Conservation (phyloP, 2,113 vertebrate species). For the Callipepla squamata region DNA sequence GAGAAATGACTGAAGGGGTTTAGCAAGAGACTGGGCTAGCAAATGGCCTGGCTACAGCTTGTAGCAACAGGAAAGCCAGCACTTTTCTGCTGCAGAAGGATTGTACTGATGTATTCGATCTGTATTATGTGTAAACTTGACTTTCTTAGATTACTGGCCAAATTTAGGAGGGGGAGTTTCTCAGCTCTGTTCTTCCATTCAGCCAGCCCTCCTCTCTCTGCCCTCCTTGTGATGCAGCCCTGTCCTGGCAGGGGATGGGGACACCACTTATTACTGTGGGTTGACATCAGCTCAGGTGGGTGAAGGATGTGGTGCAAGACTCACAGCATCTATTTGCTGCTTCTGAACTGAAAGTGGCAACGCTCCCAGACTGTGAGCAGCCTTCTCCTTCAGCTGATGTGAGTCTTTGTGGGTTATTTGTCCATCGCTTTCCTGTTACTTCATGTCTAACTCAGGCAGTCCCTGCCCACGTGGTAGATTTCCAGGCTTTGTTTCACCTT, state of each 20-base stretch:
- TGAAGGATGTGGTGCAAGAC: background rate
- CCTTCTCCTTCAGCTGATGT: background rate
- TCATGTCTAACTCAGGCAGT: background rate
- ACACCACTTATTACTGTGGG: fast-evolving
- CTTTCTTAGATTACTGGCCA: background rate
- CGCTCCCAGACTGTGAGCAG: fast-evolving
- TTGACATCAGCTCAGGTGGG: fast-evolving
- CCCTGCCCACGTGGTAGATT: background rate
- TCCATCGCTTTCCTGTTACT: background rate
- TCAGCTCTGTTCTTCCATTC: background rate
- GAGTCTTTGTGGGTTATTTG: too few relatives aligned
- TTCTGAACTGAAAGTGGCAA: background rate
- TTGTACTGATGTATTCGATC: background rate
- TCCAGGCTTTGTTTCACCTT: background rate
- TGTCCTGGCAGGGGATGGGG: background rate
- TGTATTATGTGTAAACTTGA: background rate
- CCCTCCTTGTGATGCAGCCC: background rate
- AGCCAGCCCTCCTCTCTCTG: fast-evolving
- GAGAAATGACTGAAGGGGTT: slow-evolving; percentile 31
- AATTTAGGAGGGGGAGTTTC: background rate
- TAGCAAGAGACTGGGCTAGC: slow-evolving; percentile 41
- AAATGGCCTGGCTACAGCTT: background rate
- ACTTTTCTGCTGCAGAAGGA: background rate
- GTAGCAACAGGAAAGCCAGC: background rate
- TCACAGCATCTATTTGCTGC: background rate